These are phyloP conservation scores for Ferrisia virgata DNA, from an alignment of 2,888 invertebrate species.

Conservation along the genomic window DNA sequence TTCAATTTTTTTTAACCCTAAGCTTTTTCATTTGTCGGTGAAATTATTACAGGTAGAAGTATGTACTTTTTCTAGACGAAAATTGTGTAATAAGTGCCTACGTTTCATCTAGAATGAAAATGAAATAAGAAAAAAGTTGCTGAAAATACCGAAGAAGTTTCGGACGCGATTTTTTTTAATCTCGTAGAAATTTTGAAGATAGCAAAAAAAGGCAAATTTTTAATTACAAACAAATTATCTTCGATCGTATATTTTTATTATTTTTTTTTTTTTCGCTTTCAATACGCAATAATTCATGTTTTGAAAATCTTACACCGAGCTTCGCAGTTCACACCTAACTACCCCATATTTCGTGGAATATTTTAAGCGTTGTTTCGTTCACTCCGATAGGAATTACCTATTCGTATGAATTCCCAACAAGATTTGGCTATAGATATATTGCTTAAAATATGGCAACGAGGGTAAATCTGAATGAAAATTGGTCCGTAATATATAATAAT, in stretches of 20 bases:
- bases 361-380: neutral
- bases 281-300: neutral
- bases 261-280: neutral
- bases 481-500: conserved; percentile 14
- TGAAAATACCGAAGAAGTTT: neutral
- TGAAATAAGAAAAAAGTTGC: neutral
- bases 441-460: neutral
- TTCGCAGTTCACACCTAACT: too few relatives aligned
- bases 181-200: neutral
- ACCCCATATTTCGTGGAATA: neutral
- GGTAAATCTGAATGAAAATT: conserved; percentile 16
- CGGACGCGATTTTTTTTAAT: neutral
- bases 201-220: neutral
- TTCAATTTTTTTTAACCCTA: neutral
- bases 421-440: neutral
- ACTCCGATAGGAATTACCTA: neutral
- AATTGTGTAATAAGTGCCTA: neutral
- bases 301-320: neutral
- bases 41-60: neutral
- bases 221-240: neutral
- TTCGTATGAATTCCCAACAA: neutral
- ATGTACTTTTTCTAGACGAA: neutral
- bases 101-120: neutral
- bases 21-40: neutral
- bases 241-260: neutral